These are phyloP conservation scores for Falcunculus frontatus DNA, from an alignment of 2,113 vertebrate species.

Conservation along the genomic window DNA sequence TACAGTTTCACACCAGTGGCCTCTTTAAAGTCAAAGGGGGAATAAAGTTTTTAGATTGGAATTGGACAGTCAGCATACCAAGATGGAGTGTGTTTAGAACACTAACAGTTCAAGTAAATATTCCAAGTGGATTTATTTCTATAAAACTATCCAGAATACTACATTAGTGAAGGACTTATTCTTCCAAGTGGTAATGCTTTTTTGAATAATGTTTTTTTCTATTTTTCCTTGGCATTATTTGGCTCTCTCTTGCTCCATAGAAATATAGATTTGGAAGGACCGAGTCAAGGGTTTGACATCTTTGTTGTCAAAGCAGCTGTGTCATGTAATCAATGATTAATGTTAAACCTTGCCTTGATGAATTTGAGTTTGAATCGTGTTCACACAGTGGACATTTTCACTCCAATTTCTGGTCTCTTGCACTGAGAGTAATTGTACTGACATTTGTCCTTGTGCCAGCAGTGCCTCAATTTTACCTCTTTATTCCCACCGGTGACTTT, in stretches of 20 bases:
- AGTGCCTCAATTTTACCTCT: not conserved
- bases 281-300: not conserved
- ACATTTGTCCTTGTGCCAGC: not conserved
- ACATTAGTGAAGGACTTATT: not conserved
- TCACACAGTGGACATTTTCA: not conserved
- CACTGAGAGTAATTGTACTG: not conserved
- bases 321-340: not conserved
- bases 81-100: not conserved
- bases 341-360: not conserved
- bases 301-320: not conserved
- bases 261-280: not conserved
- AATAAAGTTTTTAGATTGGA: constrained; percentile 24
- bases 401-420: not conserved
- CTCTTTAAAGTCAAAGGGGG: constrained; percentile 12
- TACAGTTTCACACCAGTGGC: constrained; percentile 9
- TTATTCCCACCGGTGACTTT: not conserved
- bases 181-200: not conserved
- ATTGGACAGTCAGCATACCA: not conserved
- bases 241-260: not conserved
- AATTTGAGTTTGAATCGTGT: not conserved
- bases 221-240: not conserved
- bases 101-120: not conserved
- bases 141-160: not conserved
- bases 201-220: not conserved
- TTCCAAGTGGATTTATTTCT: not conserved